Conservation (phyloP, 1,140 invertebrate species). For the Apocrypta bakeri region DNA sequence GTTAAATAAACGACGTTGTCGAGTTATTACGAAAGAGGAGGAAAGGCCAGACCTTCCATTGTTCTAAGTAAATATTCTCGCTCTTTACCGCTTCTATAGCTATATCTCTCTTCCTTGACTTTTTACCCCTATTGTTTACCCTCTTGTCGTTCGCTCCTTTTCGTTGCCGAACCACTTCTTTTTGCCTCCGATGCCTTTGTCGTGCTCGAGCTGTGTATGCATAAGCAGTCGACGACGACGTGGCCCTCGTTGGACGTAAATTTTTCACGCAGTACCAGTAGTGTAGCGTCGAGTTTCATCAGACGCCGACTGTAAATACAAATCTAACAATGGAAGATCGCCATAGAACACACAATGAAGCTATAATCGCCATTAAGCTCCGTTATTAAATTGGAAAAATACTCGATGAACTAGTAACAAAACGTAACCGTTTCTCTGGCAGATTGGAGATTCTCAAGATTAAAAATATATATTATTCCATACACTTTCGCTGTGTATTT, state of each 20-base stretch:
- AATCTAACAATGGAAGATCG: too few species aligned
- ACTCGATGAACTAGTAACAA: background rate
- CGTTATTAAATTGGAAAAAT: conserved; percentile 35
- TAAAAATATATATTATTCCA: too few species aligned
- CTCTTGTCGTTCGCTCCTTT: background rate
- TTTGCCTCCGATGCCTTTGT: background rate
- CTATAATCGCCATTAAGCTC: conserved; percentile 21
- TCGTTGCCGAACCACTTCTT: background rate
- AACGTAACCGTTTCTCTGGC: too few species aligned
- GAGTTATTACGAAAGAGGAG: conserved; percentile 59
- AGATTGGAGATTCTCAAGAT: too few species aligned
- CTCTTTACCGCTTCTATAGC: conserved; percentile 49
- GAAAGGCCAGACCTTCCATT: conserved; percentile 57
- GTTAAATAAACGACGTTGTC: conserved; percentile 75
- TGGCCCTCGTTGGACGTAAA: background rate
- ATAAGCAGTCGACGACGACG: too few species aligned
- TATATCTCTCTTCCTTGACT: conserved; percentile 39
- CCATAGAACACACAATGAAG: conserved; percentile 10
- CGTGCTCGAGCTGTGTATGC: too few species aligned
- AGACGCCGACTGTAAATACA: background rate
- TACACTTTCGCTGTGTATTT: too few species aligned
- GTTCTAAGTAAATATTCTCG: conserved; percentile 72
- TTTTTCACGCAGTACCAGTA: background rate
- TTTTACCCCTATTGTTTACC: conserved; percentile 16
- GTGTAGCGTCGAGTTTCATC: background rate